Percentiles rank a stretch among this genome's conserved stretches.
phyloP scores from a whole-genome alignment of 2,113 vertebrate genomes.

The Podocnemis expansa region DNA sequence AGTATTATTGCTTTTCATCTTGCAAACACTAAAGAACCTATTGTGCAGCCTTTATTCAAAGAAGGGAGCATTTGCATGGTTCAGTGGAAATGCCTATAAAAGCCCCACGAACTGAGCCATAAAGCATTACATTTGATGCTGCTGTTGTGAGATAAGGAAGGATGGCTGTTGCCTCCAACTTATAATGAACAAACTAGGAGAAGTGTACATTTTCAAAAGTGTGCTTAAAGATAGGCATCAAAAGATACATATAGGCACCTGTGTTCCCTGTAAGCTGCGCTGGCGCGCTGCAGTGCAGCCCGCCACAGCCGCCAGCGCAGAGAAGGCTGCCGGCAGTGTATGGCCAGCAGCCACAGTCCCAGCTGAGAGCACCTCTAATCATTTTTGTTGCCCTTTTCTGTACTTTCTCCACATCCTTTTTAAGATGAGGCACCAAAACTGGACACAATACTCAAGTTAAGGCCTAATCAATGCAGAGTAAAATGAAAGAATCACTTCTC shows the following conservation, averaged over 20 bases:
- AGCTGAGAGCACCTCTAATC: too few relatives aligned
- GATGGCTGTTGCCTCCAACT: fast-evolving
- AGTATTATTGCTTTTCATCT: not conserved
- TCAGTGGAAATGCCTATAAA: not conserved
- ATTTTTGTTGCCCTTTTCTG: too few relatives aligned
- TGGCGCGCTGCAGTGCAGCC: too few relatives aligned
- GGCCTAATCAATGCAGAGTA: too few relatives aligned
- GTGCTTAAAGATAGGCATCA: not conserved
- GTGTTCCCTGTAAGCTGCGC: too few relatives aligned
- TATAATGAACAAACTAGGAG: not conserved
- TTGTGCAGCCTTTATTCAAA: not conserved
- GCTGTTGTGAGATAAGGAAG: not conserved
- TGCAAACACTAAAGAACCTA: fast-evolving
- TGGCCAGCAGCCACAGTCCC: too few relatives aligned
- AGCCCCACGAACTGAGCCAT: not conserved
- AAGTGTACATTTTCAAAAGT: not conserved
- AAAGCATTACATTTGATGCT: not conserved
- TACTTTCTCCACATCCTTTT: too few relatives aligned
- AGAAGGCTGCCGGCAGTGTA: too few relatives aligned
- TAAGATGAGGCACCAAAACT: too few relatives aligned
- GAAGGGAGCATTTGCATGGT: not conserved
- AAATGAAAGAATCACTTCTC: too few relatives aligned
- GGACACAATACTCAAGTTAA: too few relatives aligned
- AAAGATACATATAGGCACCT: not conserved
- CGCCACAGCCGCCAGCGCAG: too few relatives aligned